Evolutionary conservation across 1,140 invertebrate genomes (phyloP).

Genomic region (Dreissena polymorpha): DNA sequence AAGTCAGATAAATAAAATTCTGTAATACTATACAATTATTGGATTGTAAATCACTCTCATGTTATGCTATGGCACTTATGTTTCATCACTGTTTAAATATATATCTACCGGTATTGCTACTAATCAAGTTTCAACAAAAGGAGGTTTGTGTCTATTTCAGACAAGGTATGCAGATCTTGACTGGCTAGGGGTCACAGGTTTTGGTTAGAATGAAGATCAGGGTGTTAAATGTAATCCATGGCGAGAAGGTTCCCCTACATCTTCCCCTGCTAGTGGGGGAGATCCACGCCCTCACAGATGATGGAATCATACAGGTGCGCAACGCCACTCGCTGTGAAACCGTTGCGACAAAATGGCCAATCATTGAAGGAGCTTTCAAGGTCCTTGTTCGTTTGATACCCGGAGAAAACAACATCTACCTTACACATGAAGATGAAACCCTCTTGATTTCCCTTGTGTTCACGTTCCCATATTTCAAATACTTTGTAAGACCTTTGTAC

Average conservation of each 20-base stretch:
- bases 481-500: slow-evolving; percentile 80
- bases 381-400: slow-evolving; percentile 70
- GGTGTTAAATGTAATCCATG: slow-evolving; percentile 71
- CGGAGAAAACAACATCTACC: slow-evolving; percentile 73
- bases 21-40: too few species aligned
- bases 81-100: too few species aligned
- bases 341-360: slow-evolving; percentile 69
- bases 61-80: too few species aligned
- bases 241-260: slow-evolving; percentile 69
- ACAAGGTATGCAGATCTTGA: too few species aligned
- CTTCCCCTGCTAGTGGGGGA: slow-evolving; percentile 76
- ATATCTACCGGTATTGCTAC: too few species aligned
- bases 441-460: slow-evolving; percentile 67
- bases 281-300: slow-evolving; percentile 63
- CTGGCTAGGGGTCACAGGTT: too few species aligned
- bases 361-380: slow-evolving; percentile 76
- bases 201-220: slow-evolving; percentile 68
- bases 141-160: too few species aligned
- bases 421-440: slow-evolving; percentile 66
- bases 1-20: too few species aligned
- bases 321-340: slow-evolving; percentile 55
- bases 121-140: too few species aligned
- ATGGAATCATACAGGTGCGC: slow-evolving; percentile 67
- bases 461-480: slow-evolving; percentile 61
- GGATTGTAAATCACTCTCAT: too few species aligned